Conservation (phyloP, 2,888 invertebrate genomes). For the Agonopterix subpropinquella region DNA sequence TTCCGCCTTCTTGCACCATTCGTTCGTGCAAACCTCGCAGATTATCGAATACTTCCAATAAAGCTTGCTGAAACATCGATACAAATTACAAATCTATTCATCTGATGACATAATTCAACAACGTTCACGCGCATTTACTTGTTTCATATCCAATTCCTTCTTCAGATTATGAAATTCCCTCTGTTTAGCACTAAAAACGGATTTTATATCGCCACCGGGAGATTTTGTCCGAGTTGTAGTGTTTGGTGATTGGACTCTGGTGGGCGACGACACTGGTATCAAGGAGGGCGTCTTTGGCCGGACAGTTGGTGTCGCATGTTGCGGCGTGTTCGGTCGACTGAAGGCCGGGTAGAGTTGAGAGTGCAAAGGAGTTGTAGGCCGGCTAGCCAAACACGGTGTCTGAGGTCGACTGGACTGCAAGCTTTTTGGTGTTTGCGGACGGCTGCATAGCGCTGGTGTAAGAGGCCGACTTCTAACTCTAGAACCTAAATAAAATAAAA, state of each 20-base stretch:
- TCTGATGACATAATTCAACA: background rate
- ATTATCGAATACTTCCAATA: slow-evolving; percentile 48
- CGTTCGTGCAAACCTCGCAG: slow-evolving; percentile 45
- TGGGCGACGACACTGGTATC: slow-evolving; percentile 14
- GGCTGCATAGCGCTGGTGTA: slow-evolving; percentile 29
- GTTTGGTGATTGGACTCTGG: background rate
- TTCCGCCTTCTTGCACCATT: slow-evolving; percentile 41
- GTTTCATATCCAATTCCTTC: slow-evolving; percentile 64
- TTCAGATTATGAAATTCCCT: slow-evolving; percentile 52
- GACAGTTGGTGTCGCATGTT: slow-evolving; percentile 30
- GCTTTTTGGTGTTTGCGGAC: slow-evolving; percentile 44
- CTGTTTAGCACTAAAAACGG: slow-evolving; percentile 35
- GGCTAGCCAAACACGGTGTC: slow-evolving; percentile 1
- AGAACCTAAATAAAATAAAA: slow-evolving; percentile 16
- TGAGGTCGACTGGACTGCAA: slow-evolving; percentile 3
- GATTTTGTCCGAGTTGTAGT: slow-evolving; percentile 7
- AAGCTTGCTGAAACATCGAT: slow-evolving; percentile 42
- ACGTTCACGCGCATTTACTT: slow-evolving; percentile 29
- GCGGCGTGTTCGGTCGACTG: slow-evolving; percentile 8
- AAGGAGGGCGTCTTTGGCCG: slow-evolving; percentile 26
- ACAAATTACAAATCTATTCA: background rate
- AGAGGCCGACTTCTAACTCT: slow-evolving; percentile 19
- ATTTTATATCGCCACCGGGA: slow-evolving; percentile 38
- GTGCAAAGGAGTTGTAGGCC: slow-evolving; percentile 8
- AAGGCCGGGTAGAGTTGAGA: background rate